Evolutionary conservation across 2,888 invertebrate species (phyloP).

Genomic region (Amphipoea oculea): DNA sequence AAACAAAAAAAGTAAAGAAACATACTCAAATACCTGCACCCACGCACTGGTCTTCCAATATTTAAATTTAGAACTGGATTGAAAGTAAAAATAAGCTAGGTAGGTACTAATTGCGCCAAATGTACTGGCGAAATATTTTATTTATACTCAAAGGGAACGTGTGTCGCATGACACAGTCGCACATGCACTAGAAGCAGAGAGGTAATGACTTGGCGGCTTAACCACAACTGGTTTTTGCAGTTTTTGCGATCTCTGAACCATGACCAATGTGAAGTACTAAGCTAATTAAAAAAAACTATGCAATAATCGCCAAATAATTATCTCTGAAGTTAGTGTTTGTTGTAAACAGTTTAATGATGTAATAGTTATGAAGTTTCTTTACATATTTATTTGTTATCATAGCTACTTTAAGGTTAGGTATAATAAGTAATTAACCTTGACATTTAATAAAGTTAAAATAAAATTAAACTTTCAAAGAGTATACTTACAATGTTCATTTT

Average conservation of each 20-base stretch:
- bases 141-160: conserved; percentile 34
- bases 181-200: conserved; percentile 42
- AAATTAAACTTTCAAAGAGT: background rate
- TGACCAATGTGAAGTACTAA: conserved; percentile 18
- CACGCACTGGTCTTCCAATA: conserved; percentile 21
- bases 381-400: conserved; percentile 15
- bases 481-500: conserved; percentile 45
- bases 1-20: conserved; percentile 9
- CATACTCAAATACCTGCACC: conserved; percentile 25
- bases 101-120: conserved; percentile 21
- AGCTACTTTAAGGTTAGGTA: conserved; percentile 52
- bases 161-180: conserved; percentile 34
- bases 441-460: background rate
- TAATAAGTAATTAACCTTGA: conserved; percentile 51
- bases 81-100: background rate
- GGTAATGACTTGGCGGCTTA: conserved; percentile 7
- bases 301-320: conserved; percentile 19
- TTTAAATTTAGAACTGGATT: conserved; percentile 38
- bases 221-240: conserved; percentile 37
- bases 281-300: conserved; percentile 2
- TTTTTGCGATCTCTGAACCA: conserved; percentile 38
- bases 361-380: conserved; percentile 9
- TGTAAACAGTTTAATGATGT: conserved; percentile 26
- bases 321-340: background rate
- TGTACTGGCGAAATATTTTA: conserved; percentile 14